Conservation (phyloP, 2,888 invertebrate genomes). For the Steinernema hermaphroditum region DNA sequence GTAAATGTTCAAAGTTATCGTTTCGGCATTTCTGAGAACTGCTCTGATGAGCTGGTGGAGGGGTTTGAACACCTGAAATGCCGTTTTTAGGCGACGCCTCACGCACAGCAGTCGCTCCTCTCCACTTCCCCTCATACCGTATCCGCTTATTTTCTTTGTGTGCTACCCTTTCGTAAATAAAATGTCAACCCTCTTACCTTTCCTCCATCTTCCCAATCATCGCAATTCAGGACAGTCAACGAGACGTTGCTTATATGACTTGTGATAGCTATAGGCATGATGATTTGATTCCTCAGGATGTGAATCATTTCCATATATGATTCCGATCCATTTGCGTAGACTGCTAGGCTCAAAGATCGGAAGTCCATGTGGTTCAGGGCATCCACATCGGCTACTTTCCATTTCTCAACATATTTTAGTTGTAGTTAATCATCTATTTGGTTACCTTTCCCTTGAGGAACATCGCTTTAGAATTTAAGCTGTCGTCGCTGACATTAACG, state of each 20-base stretch:
- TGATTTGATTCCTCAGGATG: background rate
- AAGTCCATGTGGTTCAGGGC: background rate
- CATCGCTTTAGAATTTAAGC: background rate
- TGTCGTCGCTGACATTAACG: background rate
- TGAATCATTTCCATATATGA: background rate
- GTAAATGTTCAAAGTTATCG: background rate
- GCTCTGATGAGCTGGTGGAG: background rate
- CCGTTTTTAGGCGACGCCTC: no score
- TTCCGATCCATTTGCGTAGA: background rate
- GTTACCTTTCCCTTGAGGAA: background rate
- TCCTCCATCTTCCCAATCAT: background rate
- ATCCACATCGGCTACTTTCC: background rate
- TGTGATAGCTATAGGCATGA: background rate
- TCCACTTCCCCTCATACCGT: no score
- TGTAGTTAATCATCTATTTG: background rate
- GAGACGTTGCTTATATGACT: background rate
- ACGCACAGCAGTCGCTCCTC: no score
- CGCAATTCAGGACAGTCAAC: background rate
- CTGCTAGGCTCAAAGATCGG: background rate
- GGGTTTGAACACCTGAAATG: no score
- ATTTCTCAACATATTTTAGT: background rate
- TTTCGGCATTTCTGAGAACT: background rate
- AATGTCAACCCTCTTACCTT: no score
- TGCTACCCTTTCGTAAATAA: no score
- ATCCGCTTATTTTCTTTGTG: no score